Conservation (phyloP, 2,113 vertebrate genomes). For the Cinclus mexicanus region DNA sequence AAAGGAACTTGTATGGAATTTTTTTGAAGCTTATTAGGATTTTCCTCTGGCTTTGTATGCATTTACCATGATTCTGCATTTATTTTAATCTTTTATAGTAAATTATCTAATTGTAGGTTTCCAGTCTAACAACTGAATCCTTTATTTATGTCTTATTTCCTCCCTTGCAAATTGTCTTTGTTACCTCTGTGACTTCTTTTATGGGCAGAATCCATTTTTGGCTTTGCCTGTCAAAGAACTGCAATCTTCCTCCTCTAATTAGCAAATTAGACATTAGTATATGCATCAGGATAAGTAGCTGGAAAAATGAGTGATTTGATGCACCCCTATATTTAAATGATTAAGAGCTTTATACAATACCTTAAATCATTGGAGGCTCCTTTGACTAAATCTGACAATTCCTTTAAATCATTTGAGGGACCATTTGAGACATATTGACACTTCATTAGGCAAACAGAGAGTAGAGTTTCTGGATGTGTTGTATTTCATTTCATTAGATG, state of each 20-base stretch:
- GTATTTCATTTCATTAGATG: not conserved
- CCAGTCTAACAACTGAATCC: not conserved
- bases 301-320: slow-evolving; percentile 13
- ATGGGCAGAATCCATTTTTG: not conserved
- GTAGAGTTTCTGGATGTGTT: not conserved
- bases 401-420: not conserved
- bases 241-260: not conserved
- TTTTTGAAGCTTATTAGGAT: not conserved
- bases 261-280: not conserved
- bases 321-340: not conserved
- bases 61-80: not conserved
- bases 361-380: not conserved
- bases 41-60: not conserved
- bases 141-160: not conserved
- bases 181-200: not conserved
- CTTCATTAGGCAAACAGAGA: slow-evolving; percentile 7
- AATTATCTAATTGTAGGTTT: not conserved
- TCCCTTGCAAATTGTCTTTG: not conserved
- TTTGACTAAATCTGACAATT: slow-evolving; percentile 9
- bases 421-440: not conserved
- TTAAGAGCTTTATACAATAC: not conserved
- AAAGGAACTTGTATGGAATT: not conserved
- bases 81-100: not conserved
- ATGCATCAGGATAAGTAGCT: not conserved
- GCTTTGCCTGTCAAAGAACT: not conserved